Conservation (phyloP, 2,797 vertebrate species). For the Gobionotothen gibberifrons region DNA sequence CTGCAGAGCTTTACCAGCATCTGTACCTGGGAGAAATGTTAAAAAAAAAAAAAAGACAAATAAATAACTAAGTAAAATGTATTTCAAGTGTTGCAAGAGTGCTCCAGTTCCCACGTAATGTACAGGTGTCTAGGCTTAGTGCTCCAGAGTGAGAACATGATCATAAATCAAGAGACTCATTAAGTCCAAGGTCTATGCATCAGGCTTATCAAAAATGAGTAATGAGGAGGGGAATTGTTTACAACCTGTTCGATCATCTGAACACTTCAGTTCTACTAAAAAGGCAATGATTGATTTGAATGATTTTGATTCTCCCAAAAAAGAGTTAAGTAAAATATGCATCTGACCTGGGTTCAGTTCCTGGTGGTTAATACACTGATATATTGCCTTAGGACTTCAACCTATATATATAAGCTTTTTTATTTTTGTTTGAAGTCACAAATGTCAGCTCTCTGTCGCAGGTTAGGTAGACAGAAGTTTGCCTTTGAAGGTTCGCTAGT, state of each 20-base stretch:
- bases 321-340: background rate
- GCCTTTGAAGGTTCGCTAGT: background rate
- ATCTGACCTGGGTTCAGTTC: background rate
- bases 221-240: background rate
- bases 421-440: background rate
- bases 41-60: too few relatives aligned
- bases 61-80: background rate
- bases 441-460: too few relatives aligned
- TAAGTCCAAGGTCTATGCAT: conserved; percentile 44
- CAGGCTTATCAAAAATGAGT: conserved; percentile 41
- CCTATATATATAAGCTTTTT: background rate
- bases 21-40: background rate
- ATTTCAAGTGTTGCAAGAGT: background rate
- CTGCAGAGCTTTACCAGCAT: background rate
- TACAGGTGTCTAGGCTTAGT: conserved; percentile 20
- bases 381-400: background rate
- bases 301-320: background rate
- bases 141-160: conserved; percentile 13
- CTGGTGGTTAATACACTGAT: background rate
- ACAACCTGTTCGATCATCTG: background rate
- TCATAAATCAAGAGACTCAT: conserved; percentile 47
- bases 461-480: background rate
- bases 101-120: background rate
- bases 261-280: conserved; percentile 4
- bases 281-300: background rate